Percentiles rank a stretch among this genome's conserved stretches.
These are phyloP conservation scores for Carollia perspicillata DNA, from an alignment of 2,113 vertebrate genomes.

Conservation along the genomic window DNA sequence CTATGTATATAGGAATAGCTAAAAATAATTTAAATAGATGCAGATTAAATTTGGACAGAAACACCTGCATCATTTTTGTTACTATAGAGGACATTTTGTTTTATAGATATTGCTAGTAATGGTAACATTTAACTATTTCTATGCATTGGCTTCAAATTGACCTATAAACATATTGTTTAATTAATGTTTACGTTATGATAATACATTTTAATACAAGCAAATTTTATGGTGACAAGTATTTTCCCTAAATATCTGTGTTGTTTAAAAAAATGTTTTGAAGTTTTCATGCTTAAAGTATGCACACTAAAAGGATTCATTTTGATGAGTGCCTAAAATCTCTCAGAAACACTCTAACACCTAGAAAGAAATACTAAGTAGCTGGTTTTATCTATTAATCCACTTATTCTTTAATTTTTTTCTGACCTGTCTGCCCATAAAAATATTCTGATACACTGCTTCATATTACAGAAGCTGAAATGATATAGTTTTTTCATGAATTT, in stretches of 20 bases:
- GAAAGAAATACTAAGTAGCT: background rate
- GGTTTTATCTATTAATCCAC: background rate
- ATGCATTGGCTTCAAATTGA: background rate
- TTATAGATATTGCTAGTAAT: background rate
- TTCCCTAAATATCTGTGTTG: background rate
- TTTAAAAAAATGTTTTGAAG: background rate
- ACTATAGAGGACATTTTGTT: background rate
- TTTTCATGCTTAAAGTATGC: background rate
- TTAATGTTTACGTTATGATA: background rate
- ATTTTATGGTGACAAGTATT: background rate
- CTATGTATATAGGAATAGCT: background rate
- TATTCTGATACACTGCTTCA: background rate
- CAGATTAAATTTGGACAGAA: background rate
- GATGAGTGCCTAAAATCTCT: background rate
- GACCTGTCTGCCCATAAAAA: background rate
- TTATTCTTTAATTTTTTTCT: background rate
- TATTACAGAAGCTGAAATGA: background rate
- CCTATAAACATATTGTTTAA: background rate
- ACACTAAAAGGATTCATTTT: background rate
- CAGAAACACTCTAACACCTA: background rate
- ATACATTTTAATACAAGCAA: background rate
- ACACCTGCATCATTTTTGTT: background rate
- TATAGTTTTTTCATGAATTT: background rate
- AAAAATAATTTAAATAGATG: background rate
- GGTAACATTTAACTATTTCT: background rate